Conservation (phyloP, 1,140 invertebrate species). For the Ephestia elutella region DNA sequence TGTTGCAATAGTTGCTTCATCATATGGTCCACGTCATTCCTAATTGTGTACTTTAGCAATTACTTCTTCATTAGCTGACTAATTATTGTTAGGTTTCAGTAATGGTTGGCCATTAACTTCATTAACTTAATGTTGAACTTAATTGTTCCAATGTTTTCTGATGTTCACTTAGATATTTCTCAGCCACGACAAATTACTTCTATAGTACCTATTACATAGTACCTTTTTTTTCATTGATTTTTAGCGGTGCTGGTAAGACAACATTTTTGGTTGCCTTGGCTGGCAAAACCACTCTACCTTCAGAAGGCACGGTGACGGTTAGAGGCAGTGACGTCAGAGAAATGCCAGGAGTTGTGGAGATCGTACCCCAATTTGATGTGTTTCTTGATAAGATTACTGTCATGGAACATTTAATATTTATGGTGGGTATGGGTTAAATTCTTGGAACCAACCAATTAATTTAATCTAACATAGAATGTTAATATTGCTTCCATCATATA, state of each 20-base stretch:
- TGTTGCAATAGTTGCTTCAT: too few relatives aligned
- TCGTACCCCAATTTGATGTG: conserved; percentile 54
- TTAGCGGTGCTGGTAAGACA: conserved; percentile 63
- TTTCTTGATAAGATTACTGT: conserved; percentile 53
- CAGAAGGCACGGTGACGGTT: conserved; percentile 36
- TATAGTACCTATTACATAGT: too few relatives aligned
- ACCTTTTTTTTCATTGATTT: conserved; percentile 6
- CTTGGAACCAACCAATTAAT: too few relatives aligned
- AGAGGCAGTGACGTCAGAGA: conserved; percentile 36
- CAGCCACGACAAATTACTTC: too few relatives aligned
- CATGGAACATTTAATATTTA: conserved; percentile 60
- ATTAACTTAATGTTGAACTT: too few relatives aligned
- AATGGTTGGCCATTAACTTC: too few relatives aligned
- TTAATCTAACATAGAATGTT: background rate
- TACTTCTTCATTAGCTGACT: too few relatives aligned
- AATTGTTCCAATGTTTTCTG: too few relatives aligned
- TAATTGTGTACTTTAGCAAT: too few relatives aligned
- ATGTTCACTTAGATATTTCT: too few relatives aligned
- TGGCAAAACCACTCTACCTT: conserved; percentile 49
- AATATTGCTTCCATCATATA: background rate
- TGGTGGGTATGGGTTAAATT: conserved; percentile 60
- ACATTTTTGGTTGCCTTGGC: conserved; percentile 55
- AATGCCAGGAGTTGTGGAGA: conserved; percentile 36
- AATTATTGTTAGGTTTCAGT: too few relatives aligned
- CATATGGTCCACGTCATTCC: too few relatives aligned